Percentiles rank a stretch among this genome's conserved stretches.
These are phyloP conservation scores for Lepidonotus clava DNA, from an alignment of 2,888 invertebrate genomes.

Conservation along the genomic window DNA sequence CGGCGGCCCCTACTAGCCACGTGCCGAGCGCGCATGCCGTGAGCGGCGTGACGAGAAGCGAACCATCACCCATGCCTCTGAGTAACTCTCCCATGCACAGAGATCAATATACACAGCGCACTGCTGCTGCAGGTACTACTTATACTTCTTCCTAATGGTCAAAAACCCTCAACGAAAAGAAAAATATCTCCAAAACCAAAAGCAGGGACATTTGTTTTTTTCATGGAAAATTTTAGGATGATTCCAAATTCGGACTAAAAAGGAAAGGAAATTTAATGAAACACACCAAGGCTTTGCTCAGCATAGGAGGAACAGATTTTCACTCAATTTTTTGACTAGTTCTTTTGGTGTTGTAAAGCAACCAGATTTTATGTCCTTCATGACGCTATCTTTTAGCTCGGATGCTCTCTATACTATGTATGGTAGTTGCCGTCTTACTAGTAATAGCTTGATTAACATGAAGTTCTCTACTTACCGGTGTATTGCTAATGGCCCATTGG, in stretches of 20 bases:
- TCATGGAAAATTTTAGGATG: not conserved
- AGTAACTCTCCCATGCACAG: constrained; percentile 77
- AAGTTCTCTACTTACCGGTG: constrained; percentile 34
- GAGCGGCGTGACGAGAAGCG: constrained; percentile 72
- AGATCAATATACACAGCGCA: constrained; percentile 74
- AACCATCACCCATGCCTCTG: constrained; percentile 76
- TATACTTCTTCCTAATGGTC: constrained; percentile 37
- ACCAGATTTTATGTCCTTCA: constrained; percentile 20
- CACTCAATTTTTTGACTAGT: constrained; percentile 52
- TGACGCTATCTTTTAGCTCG: constrained; percentile 13
- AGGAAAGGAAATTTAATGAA: not conserved
- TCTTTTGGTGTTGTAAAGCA: constrained; percentile 51
- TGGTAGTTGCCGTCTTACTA: constrained; percentile 41
- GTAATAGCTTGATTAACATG: constrained; percentile 32
- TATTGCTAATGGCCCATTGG: constrained; percentile 39
- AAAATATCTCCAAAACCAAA: too few species aligned
- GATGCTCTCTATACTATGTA: constrained; percentile 49
- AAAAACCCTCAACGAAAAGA: not conserved
- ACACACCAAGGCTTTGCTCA: constrained; percentile 37
- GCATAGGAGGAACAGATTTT: constrained; percentile 47
- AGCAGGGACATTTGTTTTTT: not conserved
- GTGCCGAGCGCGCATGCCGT: constrained; percentile 63
- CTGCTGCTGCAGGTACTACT: constrained; percentile 70
- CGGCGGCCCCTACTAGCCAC: constrained; percentile 71
- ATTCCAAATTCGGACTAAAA: not conserved